Evolutionary conservation across 1,140 invertebrate genomes (phyloP).

Genomic region (Nixonia krombeini): DNA sequence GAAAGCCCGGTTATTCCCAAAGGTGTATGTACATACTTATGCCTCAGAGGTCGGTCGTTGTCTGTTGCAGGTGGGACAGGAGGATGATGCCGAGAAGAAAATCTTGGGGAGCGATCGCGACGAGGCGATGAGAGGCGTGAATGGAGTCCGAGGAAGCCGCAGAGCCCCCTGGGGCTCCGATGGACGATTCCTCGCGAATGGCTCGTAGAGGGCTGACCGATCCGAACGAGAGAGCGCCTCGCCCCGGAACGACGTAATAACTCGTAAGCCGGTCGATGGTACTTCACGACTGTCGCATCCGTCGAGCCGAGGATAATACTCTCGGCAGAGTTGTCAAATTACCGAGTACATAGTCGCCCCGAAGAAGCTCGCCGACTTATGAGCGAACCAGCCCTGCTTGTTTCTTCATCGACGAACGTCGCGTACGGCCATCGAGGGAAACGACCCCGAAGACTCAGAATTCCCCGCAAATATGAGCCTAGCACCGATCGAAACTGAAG

Average conservation of each 20-base stretch:
- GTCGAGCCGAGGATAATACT: conserved; percentile 12
- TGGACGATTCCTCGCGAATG: conserved; percentile 53
- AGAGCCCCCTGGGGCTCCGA: conserved; percentile 68
- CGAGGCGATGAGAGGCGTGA: conserved; percentile 66
- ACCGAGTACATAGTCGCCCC: no score
- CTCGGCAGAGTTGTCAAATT: conserved; percentile 26
- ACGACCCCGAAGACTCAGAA: background rate
- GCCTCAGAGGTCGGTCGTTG: conserved; percentile 14
- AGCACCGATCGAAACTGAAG: background rate
- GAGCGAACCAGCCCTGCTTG: conserved; percentile 4
- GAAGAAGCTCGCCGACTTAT: background rate
- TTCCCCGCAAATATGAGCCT: background rate
- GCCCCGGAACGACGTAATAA: conserved; percentile 14
- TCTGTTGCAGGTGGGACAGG: conserved; percentile 57
- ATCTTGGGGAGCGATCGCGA: conserved; percentile 46
- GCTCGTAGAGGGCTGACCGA: conserved; percentile 41
- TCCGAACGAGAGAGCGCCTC: conserved; percentile 24
- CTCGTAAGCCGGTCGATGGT: conserved; percentile 13
- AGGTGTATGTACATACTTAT: conserved; percentile 18
- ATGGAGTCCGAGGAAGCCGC: conserved; percentile 69
- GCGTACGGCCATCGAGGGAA: background rate
- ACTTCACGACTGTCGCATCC: background rate
- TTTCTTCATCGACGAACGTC: conserved; percentile 7
- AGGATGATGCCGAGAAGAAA: conserved; percentile 46
- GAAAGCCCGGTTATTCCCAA: conserved; percentile 35